Conservation (phyloP, 2,113 vertebrate genomes). For the Pomatorhinus ruficollis region DNA sequence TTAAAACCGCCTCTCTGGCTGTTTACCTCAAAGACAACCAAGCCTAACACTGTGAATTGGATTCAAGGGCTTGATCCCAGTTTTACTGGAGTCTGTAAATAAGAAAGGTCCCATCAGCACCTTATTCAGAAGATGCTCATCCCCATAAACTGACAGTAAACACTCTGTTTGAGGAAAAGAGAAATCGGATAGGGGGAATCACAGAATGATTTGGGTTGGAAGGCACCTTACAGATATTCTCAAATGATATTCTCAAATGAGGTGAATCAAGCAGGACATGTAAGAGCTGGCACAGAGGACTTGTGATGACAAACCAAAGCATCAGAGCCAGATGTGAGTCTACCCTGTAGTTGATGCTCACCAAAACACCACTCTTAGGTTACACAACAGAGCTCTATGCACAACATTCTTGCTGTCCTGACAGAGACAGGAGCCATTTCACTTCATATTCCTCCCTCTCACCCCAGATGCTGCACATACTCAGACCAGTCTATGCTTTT, state of each 20-base stretch:
- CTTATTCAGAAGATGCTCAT: not conserved
- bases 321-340: accelerated
- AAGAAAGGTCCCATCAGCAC: not conserved
- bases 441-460: not conserved
- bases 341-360: not conserved
- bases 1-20: not conserved
- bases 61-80: not conserved
- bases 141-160: not conserved
- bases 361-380: not conserved
- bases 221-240: not conserved
- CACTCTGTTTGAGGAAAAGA: not conserved
- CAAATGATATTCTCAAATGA: not conserved
- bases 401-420: not conserved
- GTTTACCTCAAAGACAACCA: not conserved
- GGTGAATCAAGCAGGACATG: not conserved
- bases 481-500: not conserved
- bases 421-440: not conserved
- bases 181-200: not conserved
- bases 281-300: not conserved
- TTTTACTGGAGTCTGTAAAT: not conserved
- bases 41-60: not conserved
- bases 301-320: not conserved
- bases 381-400: not conserved
- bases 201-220: not conserved
- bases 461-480: not conserved